Evolutionary conservation across 2,888 invertebrate genomes (phyloP).

Genomic region (Sycophila texana): DNA sequence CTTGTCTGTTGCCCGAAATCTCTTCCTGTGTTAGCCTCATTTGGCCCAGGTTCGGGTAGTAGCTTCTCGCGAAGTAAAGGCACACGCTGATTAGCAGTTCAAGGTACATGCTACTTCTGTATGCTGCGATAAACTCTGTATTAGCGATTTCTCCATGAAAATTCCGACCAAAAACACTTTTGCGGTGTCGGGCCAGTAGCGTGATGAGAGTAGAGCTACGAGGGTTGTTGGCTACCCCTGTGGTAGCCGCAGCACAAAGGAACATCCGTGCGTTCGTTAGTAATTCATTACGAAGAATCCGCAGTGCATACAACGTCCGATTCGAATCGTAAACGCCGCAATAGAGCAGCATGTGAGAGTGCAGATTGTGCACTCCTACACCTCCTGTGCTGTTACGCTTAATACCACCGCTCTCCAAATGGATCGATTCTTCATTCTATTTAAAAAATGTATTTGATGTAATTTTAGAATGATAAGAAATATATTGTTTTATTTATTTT

Average conservation of each 20-base stretch:
- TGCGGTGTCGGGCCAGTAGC: conserved; percentile 85
- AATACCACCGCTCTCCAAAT: conserved; percentile 63
- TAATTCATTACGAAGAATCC: conserved; percentile 85
- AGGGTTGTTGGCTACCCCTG: conserved; percentile 80
- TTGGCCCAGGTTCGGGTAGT: conserved; percentile 84
- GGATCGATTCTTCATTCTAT: conserved; percentile 67
- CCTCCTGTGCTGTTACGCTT: conserved; percentile 62
- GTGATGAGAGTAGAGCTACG: conserved; percentile 79
- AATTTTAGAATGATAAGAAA: not conserved
- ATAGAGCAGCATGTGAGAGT: conserved; percentile 90
- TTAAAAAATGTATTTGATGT: conserved; percentile 19
- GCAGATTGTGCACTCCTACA: conserved; percentile 83
- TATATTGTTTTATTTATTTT: too few species aligned
- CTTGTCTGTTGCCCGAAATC: conserved; percentile 83
- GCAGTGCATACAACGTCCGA: conserved; percentile 84
- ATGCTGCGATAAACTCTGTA: conserved; percentile 82
- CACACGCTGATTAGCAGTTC: conserved; percentile 87
- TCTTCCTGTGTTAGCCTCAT: conserved; percentile 82
- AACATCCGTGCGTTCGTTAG: conserved; percentile 84
- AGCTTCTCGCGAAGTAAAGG: conserved; percentile 88
- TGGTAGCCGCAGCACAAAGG: conserved; percentile 86
- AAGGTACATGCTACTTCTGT: conserved; percentile 87
- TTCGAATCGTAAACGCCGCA: conserved; percentile 87
- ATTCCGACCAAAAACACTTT: conserved; percentile 85
- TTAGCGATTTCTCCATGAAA: conserved; percentile 80